A percentile compares a stretch with the other conserved stretches of the same genome.
Conservation (phyloP, 1,140 invertebrate species). For the Drosophila ogumai region DNA sequence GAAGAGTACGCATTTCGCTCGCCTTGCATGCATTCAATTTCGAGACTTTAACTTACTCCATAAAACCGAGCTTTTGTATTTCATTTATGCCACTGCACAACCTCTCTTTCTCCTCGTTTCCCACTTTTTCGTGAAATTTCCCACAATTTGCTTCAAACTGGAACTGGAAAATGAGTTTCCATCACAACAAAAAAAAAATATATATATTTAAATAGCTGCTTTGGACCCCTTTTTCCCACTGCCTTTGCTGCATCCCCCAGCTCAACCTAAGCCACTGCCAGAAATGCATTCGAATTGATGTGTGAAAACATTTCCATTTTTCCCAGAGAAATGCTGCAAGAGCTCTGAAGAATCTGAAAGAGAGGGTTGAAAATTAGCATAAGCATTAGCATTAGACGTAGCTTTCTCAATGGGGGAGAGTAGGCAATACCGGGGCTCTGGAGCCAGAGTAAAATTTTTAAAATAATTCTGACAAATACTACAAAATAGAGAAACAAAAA, state of each 20-base stretch:
- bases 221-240: constrained; percentile 8
- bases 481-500: not conserved
- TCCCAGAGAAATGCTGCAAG: constrained; percentile 46
- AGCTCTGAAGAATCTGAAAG: constrained; percentile 7
- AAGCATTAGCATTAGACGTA: constrained; percentile 38
- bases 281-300: constrained; percentile 75
- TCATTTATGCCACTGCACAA: constrained; percentile 40
- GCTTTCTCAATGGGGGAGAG: constrained; percentile 12
- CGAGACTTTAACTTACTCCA: constrained; percentile 51
- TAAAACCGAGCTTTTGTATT: constrained; percentile 50
- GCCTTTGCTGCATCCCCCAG: not conserved
- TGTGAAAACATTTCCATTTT: constrained; percentile 74
- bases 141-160: constrained; percentile 70
- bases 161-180: constrained; percentile 65
- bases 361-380: constrained; percentile 64
- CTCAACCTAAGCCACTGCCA: constrained; percentile 11
- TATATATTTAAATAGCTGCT: constrained; percentile 54
- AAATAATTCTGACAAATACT: not conserved
- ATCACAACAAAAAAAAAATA: constrained; percentile 34
- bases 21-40: constrained; percentile 47
- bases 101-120: constrained; percentile 8
- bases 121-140: constrained; percentile 73
- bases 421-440: too few species aligned
- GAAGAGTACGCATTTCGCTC: not conserved
- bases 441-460: constrained; percentile 1